phyloP scores from a whole-genome alignment of 2,888 invertebrate genomes.

The Odontocolon sp. region DNA sequence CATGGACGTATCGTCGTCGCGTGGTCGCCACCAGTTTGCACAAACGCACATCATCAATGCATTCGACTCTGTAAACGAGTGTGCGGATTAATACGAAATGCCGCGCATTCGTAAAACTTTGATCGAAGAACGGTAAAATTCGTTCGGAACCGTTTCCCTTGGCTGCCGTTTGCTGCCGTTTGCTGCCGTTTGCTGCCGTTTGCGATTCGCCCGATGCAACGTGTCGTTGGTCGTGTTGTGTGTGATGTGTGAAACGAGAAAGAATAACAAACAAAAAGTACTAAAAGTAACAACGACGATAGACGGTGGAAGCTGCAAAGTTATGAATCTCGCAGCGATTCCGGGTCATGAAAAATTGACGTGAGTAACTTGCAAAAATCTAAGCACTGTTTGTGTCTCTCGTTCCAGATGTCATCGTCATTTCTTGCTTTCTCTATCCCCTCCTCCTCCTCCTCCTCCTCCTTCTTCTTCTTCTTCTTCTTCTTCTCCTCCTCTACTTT shows the following conservation, averaged over 20 bases:
- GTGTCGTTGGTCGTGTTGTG: too few species aligned
- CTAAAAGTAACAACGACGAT: too few species aligned
- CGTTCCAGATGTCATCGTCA: slow-evolving; percentile 33
- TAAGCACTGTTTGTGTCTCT: slow-evolving; percentile 1
- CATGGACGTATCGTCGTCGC: too few species aligned
- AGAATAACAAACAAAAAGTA: too few species aligned
- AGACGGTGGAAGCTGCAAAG: neutral
- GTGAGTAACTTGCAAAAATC: slow-evolving; percentile 39
- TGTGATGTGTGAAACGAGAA: too few species aligned
- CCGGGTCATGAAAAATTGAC: slow-evolving; percentile 48
- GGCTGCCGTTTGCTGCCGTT: too few species aligned
- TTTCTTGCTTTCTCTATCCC: slow-evolving; percentile 45
- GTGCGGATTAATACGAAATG: slow-evolving; percentile 16
- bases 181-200: too few species aligned
- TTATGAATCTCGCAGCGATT: slow-evolving; percentile 45
- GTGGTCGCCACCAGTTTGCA: too few species aligned
- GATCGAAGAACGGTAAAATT: slow-evolving; percentile 51
- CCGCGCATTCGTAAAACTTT: slow-evolving; percentile 45
- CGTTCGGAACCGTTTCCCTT: too few species aligned
- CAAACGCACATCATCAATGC: neutral
- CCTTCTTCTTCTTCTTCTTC: neutral
- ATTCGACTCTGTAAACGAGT: neutral
- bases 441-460: neutral
- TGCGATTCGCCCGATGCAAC: too few species aligned
- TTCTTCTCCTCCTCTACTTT: neutral